Evolutionary conservation across 1,140 invertebrate genomes (phyloP), one percentile per base, ranked within the genome.

Genomic region (Acyrthosiphon pisum): DNA sequence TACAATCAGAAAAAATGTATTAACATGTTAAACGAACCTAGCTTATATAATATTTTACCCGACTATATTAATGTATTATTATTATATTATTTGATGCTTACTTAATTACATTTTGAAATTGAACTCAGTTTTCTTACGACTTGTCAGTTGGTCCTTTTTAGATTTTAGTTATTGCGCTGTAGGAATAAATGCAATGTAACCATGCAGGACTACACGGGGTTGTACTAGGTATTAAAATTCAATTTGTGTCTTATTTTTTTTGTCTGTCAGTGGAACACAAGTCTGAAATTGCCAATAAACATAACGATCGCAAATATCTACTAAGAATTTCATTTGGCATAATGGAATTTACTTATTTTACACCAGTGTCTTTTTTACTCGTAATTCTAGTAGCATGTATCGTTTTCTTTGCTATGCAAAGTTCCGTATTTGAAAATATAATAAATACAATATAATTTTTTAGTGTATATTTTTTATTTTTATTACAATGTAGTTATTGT

Each of bases 391-490:
- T 88, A 35, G n/a, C 26, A 46, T 8, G 14, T 46, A 44, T 30
- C 41, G 18, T 88, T 88, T 88, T 88, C 46, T 88, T 88, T 88
- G 86, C 35, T 30, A 88, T 50, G 46, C 84, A 48, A 87, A 87
- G 4, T n/a, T 14, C 11, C n/a, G 22, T 76, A n/a, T 76, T 76
- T 14, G n/a, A n/a, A 68, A n/a, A 68, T 60, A 30, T 60, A 30
- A 60, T 60, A 41, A 60, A 68, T n/a, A n/a, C 9, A 60, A n/a
- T 68, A 68, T 60, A 11, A 41, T 30, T 8, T 60, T 23, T 7
- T 14, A 68, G 30, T 6, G 11, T n/a, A 30, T 60, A 60, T 60
- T 23, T 68, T n/a, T n/a, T n/a, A 6, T 76, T 76, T 76, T 76
- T 6, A 68, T 76, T 18, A 1, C 9, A 8, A 7, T 53, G 14